Evolutionary conservation across 2,888 invertebrate genomes (phyloP), one percentile per base, ranked within the genome.

Genomic region (Megalurothrips usitatus): DNA sequence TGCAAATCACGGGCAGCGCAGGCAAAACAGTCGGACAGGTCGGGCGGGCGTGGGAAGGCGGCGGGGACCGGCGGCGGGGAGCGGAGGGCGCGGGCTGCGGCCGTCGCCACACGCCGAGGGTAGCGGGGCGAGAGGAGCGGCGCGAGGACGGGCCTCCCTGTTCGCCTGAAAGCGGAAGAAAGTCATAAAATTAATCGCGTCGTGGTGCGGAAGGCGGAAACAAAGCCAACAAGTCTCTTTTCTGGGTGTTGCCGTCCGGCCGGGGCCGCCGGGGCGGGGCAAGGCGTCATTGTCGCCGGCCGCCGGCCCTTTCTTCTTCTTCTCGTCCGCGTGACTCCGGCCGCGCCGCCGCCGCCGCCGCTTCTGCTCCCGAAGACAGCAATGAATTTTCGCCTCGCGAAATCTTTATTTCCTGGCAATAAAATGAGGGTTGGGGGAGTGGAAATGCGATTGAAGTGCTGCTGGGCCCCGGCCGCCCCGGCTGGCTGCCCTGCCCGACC

Each of bases 351-450:
- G 34, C 58, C 1, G 58, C 58, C 2, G 17, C 58, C 2, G 58
- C 58, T 14, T 43, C 58, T 12, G 58, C 58, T 14, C 58, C 58
- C 58, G 58, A 58, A 75, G 68, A 23, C 26, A 26, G 26, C 68
- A 75, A 75, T 75, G 68, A 26, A 26, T 75, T 75, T 58, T 58
- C 58, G 11, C 58, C 58, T 75, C 68, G 68, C 68, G 23, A 75
- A 75, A 26, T 75, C 68, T 75, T 75, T 75, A 75, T 75, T 75
- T 75, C 68, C 68, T 75, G 68, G 26, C 68, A 26, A 75, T 75
- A 75, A 75, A 75, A 75, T 43, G 34, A 43, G 34, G 34, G 34
- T 43, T 43, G 34, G 68, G 68, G 68, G 68, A 23, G 34, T 43
- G 34, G 34, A 75, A 75, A 58, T 58, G 58, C 58, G 58, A 58